These are phyloP conservation scores for Aphis craccivora DNA, from an alignment of 1,140 invertebrate species.

Conservation along the genomic window DNA sequence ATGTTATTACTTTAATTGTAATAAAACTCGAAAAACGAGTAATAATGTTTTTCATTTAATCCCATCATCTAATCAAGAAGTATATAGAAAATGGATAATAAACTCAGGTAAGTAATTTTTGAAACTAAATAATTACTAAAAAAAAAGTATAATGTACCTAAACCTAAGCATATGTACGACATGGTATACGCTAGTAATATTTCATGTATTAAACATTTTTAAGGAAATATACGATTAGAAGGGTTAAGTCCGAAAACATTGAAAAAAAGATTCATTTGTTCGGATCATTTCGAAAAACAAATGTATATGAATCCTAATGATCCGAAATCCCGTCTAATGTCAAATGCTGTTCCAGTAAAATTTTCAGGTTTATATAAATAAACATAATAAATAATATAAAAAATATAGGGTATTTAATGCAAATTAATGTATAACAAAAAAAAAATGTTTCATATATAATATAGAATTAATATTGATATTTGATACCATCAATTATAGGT, in stretches of 20 bases:
- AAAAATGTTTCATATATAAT: neutral
- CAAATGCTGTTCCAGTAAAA: neutral
- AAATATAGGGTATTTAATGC: too few species aligned
- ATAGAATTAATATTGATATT: neutral
- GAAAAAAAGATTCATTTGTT: neutral
- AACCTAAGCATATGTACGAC: too few species aligned
- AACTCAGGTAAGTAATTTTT: constrained; percentile 5
- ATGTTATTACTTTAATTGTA: neutral
- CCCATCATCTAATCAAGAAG: neutral
- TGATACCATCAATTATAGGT: too few species aligned
- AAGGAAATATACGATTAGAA: neutral
- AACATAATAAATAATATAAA: too few species aligned
- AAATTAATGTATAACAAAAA: too few species aligned
- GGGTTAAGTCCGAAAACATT: neutral
- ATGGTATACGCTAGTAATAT: neutral
- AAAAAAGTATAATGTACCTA: neutral
- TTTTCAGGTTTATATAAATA: neutral
- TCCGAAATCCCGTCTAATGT: neutral
- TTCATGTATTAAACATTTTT: neutral
- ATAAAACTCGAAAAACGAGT: neutral
- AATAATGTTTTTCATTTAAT: neutral
- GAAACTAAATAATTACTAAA: neutral
- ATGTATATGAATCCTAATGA: neutral
- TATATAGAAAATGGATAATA: neutral
- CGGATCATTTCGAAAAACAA: neutral